Percentiles rank a stretch among this genome's conserved stretches.
Conservation (phyloP, 2,797 vertebrate species). For the Oophaga sylvatica region DNA sequence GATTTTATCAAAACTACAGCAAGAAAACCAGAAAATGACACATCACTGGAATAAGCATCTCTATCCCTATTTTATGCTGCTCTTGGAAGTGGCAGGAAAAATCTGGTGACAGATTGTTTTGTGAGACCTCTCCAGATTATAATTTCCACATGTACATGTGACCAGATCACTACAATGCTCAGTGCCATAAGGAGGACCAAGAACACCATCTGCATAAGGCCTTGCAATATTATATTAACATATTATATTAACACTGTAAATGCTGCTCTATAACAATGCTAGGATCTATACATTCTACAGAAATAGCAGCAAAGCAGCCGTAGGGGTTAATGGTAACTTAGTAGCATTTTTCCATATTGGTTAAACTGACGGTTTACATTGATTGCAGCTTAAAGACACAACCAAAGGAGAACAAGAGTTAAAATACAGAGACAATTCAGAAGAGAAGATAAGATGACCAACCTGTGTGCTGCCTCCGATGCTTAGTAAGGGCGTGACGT, state of each 20-base stretch:
- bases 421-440: not conserved
- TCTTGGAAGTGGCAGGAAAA: too few species aligned
- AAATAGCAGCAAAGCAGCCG: not conserved
- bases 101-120: not conserved
- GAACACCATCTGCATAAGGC: not conserved
- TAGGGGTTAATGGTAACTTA: not conserved
- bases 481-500: conserved; percentile 96
- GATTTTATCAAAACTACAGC: too few species aligned
- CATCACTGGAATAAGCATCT: too few species aligned
- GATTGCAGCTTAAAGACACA: not conserved
- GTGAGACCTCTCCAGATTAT: too few species aligned
- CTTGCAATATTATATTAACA: not conserved
- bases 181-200: too few species aligned
- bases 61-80: too few species aligned
- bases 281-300: not conserved
- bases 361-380: not conserved
- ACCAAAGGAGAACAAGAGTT: not conserved
- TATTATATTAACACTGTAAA: not conserved
- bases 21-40: too few species aligned
- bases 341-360: not conserved
- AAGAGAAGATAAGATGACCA: conserved; percentile 64
- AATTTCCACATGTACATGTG: not conserved
- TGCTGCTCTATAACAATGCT: not conserved
- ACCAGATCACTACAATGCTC: not conserved
- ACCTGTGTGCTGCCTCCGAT: conserved; percentile 97